These are phyloP conservation scores for Psittacula echo DNA, from an alignment of 2,797 vertebrate genomes.

Conservation along the genomic window DNA sequence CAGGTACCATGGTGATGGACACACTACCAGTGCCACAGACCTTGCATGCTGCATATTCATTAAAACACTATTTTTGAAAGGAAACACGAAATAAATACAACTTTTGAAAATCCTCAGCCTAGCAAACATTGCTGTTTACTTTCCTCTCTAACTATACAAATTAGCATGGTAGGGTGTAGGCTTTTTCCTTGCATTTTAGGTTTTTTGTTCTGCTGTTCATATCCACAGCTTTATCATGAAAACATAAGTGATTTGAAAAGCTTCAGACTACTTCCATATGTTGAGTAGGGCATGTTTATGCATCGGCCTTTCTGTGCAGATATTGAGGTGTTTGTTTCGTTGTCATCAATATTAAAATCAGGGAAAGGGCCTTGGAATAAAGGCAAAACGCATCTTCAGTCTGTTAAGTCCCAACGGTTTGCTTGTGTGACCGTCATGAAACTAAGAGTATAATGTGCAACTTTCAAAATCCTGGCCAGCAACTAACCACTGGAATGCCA, in stretches of 20 bases:
- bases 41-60: neutral
- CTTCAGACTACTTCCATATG: conserved; percentile 9
- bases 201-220: conserved; percentile 12
- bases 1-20: conserved; percentile 37
- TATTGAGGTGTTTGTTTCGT: neutral
- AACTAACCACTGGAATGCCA: neutral
- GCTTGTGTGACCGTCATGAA: conserved; percentile 24
- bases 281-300: neutral
- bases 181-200: neutral
- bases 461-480: conserved; percentile 7
- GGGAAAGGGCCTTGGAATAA: neutral
- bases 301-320: conserved; percentile 17
- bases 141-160: neutral
- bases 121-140: neutral
- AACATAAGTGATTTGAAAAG: conserved; percentile 1
- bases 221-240: neutral
- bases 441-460: neutral
- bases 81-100: conserved; percentile 7
- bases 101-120: neutral
- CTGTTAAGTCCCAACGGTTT: neutral
- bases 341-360: conserved; percentile 1
- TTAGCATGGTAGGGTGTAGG: neutral
- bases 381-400: neutral
- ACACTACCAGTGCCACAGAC: neutral
- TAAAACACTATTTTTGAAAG: conserved; percentile 20